Percentiles rank a stretch among this genome's conserved stretches.
Evolutionary conservation across 2,888 invertebrate species (phyloP).

Genomic region (Zaprionus bogoriensis): DNA sequence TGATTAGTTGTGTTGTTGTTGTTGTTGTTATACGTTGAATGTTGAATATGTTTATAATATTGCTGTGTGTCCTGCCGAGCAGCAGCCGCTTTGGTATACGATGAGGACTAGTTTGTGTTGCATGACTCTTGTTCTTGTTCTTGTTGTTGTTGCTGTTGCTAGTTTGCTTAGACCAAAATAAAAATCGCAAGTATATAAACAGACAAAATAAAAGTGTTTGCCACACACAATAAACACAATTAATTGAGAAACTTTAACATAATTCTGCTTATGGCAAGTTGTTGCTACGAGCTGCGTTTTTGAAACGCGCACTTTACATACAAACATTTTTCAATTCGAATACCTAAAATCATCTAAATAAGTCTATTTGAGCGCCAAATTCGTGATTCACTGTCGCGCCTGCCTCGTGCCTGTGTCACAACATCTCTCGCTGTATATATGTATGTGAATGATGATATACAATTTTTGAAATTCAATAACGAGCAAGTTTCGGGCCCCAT

Average conservation of each 20-base stretch:
- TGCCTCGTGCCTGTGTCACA: conserved; percentile 19
- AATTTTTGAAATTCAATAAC: conserved; percentile 39
- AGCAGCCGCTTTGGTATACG: conserved; percentile 72
- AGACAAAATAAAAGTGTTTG: conserved; percentile 18
- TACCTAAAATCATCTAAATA: conserved; percentile 74
- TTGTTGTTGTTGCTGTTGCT: conserved; percentile 66
- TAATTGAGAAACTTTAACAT: conserved; percentile 49
- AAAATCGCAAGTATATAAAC: conserved; percentile 39
- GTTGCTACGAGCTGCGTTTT: conserved; percentile 64
- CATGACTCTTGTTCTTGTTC: conserved; percentile 51
- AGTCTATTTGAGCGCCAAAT: conserved; percentile 81
- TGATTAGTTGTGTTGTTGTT: conserved; percentile 60
- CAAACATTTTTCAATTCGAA: conserved; percentile 56
- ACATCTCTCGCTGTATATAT: background rate
- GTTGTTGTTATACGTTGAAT: conserved; percentile 60
- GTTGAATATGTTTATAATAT: conserved; percentile 69
- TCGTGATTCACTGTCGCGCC: conserved; percentile 53
- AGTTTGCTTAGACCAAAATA: conserved; percentile 69
- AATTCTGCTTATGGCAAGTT: conserved; percentile 72
- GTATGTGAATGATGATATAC: background rate
- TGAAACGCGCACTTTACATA: conserved; percentile 56
- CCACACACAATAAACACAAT: conserved; percentile 41
- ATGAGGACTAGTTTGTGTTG: conserved; percentile 70
- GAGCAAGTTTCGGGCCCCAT: conserved; percentile 16
- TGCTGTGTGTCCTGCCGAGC: conserved; percentile 64